phyloP scores from a whole-genome alignment of 2,113 vertebrate species.

The Cavia porcellus region DNA sequence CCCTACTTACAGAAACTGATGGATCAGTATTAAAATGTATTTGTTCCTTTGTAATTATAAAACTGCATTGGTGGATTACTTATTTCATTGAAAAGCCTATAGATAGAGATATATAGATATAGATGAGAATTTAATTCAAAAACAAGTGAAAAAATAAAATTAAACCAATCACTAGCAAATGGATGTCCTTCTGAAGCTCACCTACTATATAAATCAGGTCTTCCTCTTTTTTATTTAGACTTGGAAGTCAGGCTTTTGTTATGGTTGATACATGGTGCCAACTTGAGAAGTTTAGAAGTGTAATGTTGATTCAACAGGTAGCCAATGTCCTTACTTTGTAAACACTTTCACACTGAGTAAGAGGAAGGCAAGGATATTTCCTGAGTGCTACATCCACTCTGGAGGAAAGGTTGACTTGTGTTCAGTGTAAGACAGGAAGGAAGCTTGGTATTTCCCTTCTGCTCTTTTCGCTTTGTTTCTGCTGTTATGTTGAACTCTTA shows the following conservation, averaged over 20 bases:
- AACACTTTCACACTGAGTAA: no score
- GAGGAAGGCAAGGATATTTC: no score
- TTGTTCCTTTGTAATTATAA: not conserved
- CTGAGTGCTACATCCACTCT: no score
- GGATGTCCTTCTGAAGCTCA: not conserved
- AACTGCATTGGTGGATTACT: not conserved
- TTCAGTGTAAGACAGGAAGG: no score
- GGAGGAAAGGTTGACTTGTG: no score
- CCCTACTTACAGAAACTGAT: not conserved
- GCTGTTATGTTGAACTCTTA: no score
- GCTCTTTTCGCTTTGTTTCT: no score
- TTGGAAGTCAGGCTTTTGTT: not conserved
- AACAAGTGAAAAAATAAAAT: constrained; percentile 24
- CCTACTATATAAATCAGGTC: not conserved
- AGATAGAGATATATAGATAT: not conserved
- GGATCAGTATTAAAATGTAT: not conserved
- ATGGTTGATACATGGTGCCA: no score
- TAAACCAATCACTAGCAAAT: not conserved
- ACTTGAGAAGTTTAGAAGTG: no score
- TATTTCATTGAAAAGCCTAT: not conserved
- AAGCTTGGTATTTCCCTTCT: no score
- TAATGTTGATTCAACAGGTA: no score
- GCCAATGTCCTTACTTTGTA: no score
- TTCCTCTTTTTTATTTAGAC: not conserved
- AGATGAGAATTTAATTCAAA: not conserved